Base-by-base conservation (phyloP, 2,797 vertebrate genomes). In the Sebastes cheni region DNA sequence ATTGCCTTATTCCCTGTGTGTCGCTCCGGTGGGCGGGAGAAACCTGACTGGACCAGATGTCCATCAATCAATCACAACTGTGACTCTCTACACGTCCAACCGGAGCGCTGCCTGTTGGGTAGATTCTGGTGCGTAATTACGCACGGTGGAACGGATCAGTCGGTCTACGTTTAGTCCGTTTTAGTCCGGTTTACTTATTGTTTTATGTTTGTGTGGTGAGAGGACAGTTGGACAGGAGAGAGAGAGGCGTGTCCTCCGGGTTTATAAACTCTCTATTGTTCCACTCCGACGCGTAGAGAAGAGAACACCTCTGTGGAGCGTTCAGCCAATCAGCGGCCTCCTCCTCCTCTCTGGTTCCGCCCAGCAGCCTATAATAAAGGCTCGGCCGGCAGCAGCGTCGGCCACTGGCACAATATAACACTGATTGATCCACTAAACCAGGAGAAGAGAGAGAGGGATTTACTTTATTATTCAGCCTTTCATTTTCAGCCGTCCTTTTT, bases 181-280 rank as follows among this genome's bases (percentile, higher is more conserved):
- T 75, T 66, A 2, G 50, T 25, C 2, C 8, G 16, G 34, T 88
- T 88, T 82, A 72, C 59, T 52, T 80, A 70, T 30, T 59, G 3
- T 52, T 72, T 36, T 6, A 81, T 81, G 72, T 84, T 83, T 83
- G 79, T 50, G 42, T n/a, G 60, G 78, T 69, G 80, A 78, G 39
- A 68, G 20, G 75, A 79, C 75, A 8, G 80, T 65, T 65, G 77
- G 87, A 78, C 36, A 20, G 83, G 64, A 90, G 88, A 85, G 83
- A 90, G 86, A 86, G 86, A 81, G 95, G 95, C 89, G 95, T 91
- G 94, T 86, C 72, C 77, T 91, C 75, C 5, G 58, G 83, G 70
- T 89, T 92, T 89, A 91, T 93, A 91, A 93, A 94, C 72, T 91
- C 90, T 39, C 94, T 92, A 96, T 96, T 96, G 95, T 96, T 95